phyloP scores from a whole-genome alignment of 2,113 vertebrate genomes.

The Pollachius pollachius region DNA sequence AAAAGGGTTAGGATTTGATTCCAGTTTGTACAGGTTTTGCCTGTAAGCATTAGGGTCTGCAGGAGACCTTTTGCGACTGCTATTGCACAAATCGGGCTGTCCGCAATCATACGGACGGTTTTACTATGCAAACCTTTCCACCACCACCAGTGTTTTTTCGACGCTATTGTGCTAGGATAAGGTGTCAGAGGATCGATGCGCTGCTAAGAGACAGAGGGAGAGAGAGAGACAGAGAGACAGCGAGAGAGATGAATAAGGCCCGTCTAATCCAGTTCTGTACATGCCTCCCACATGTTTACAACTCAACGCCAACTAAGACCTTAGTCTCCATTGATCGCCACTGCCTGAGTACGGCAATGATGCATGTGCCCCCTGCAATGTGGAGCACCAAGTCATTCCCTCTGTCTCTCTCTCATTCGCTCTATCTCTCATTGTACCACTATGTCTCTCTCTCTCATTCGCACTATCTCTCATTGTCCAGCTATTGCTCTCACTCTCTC shows the following conservation, averaged over 20 bases:
- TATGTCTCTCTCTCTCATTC: neutral
- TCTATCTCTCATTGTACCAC: neutral
- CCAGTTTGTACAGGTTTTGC: too few species aligned
- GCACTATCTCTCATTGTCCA: too few species aligned
- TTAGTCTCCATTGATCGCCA: slow-evolving; percentile 56
- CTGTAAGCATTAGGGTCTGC: too few species aligned
- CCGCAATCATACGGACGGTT: too few species aligned
- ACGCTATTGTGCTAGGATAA: too few species aligned
- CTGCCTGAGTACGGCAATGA: slow-evolving; percentile 34
- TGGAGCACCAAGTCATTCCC: slow-evolving; percentile 12
- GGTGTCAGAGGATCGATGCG: slow-evolving; percentile 44
- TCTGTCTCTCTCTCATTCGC: slow-evolving; percentile 2
- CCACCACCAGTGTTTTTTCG: too few species aligned
- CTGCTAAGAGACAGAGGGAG: slow-evolving; percentile 52
- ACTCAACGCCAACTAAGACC: slow-evolving; percentile 38
- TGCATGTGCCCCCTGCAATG: slow-evolving; percentile 31
- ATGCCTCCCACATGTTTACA: slow-evolving; percentile 44
- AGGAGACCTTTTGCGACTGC: too few species aligned
- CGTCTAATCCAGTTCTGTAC: slow-evolving; percentile 62
- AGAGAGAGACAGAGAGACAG: neutral
- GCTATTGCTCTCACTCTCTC: neutral
- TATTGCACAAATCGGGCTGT: too few species aligned
- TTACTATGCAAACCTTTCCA: too few species aligned
- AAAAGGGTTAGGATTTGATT: too few species aligned
- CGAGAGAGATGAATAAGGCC: neutral